Evolutionary conservation across 2,888 invertebrate species (phyloP).

Genomic region (Tiliacea aurago): DNA sequence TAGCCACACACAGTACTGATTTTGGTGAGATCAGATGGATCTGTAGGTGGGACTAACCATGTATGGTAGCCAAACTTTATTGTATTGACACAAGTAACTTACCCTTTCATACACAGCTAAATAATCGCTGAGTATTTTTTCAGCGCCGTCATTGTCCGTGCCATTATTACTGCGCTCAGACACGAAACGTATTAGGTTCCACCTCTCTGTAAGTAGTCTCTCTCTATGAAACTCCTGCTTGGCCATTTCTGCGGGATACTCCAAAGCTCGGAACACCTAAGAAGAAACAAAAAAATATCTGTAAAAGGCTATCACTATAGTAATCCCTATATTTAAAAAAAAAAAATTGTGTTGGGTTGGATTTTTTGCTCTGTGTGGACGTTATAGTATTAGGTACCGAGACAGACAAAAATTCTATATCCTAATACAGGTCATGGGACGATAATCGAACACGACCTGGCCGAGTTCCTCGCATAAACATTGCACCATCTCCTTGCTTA

Average conservation of each 20-base stretch:
- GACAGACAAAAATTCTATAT: too few species aligned
- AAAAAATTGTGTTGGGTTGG: neutral
- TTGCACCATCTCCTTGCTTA: too few species aligned
- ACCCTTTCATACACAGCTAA: conserved; percentile 86
- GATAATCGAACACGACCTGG: too few species aligned
- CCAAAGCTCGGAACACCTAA: conserved; percentile 94
- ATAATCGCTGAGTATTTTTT: conserved; percentile 86
- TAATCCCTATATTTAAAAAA: neutral
- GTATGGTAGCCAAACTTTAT: neutral
- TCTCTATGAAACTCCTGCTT: conserved; percentile 91
- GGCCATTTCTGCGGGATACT: conserved; percentile 94
- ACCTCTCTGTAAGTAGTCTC: conserved; percentile 90
- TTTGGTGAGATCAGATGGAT: neutral
- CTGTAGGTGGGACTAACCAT: neutral
- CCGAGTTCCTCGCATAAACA: too few species aligned
- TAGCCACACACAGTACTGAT: neutral
- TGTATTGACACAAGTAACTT: neutral
- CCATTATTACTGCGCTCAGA: conserved; percentile 89
- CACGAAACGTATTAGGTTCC: conserved; percentile 91
- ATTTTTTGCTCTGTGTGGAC: too few species aligned
- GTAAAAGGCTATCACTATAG: neutral
- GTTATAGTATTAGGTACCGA: too few species aligned
- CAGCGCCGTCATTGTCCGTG: conserved; percentile 89
- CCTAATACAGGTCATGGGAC: too few species aligned
- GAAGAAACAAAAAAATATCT: conserved; percentile 51